Evolutionary conservation across 2,113 vertebrate genomes (phyloP).

Genomic region (Manacus vitellinus): DNA sequence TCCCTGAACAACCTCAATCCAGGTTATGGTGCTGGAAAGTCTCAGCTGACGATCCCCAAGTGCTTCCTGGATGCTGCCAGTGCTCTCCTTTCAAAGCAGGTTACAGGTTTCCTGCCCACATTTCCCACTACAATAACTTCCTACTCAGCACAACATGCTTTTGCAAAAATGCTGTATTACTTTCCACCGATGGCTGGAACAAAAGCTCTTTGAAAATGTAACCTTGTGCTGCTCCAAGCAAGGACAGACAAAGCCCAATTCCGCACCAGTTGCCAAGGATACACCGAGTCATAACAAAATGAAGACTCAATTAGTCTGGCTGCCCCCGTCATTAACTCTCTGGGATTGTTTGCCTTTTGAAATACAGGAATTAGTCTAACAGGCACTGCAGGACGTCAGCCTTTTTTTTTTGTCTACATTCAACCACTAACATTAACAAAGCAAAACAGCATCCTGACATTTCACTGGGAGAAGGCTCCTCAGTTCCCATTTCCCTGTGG

Average conservation of each 20-base stretch:
- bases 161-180: not conserved
- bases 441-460: not conserved
- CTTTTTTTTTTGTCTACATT: not conserved
- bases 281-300: conserved; percentile 19
- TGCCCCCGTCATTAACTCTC: conserved; percentile 12
- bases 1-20: not conserved
- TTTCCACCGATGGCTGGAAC: not conserved
- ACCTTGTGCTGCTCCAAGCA: conserved; percentile 40
- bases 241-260: not conserved
- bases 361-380: conserved; percentile 8
- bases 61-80: not conserved
- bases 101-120: conserved; percentile 9
- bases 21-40: not conserved
- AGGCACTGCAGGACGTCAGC: not conserved
- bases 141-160: not conserved
- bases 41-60: not conserved
- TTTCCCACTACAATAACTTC: not conserved
- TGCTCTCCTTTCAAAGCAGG: not conserved
- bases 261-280: conserved; percentile 66
- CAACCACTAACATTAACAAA: not conserved
- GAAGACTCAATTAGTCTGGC: conserved; percentile 42
- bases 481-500: not conserved
- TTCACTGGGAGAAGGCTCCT: not conserved
- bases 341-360: conserved; percentile 43
- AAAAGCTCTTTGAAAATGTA: conserved; percentile 50